These are phyloP conservation scores for Dreissena polymorpha DNA, from an alignment of 1,140 invertebrate species.

Conservation along the genomic window DNA sequence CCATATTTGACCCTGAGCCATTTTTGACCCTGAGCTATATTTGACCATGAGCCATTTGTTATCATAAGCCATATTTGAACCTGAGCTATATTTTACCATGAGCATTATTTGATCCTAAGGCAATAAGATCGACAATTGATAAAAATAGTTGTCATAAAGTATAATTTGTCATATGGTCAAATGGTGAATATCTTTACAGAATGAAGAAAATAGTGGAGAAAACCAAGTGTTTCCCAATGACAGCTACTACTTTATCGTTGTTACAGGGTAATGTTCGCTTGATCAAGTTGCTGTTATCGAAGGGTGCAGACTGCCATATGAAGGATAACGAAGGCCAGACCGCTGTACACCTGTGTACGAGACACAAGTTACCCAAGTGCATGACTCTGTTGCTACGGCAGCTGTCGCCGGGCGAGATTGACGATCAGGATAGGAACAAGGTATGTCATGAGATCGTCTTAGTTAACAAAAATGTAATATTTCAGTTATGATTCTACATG, in stretches of 20 bases:
- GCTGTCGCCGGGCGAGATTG: constrained; percentile 77
- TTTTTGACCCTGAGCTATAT: background rate
- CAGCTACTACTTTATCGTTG: no score
- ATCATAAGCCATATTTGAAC: no score
- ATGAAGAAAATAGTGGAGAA: no score
- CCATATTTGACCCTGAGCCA: background rate
- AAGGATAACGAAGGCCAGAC: constrained; percentile 79
- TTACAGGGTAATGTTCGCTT: constrained; percentile 75
- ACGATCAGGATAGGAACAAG: constrained; percentile 79
- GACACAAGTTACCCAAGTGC: constrained; percentile 79
- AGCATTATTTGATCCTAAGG: no score
- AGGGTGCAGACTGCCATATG: constrained; percentile 76
- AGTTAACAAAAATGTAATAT: background rate
- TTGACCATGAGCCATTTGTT: background rate
- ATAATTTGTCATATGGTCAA: no score
- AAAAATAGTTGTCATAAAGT: no score
- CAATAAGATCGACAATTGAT: no score
- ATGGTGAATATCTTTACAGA: no score
- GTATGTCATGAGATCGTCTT: constrained; percentile 54
- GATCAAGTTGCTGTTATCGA: constrained; percentile 76
- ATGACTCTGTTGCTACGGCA: constrained; percentile 77
- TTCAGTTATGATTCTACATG: no score
- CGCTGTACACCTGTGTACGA: constrained; percentile 77
- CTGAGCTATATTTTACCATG: no score
- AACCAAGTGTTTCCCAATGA: no score